Conservation (phyloP, 2,888 invertebrate species). For the Calliphora vomitoria region DNA sequence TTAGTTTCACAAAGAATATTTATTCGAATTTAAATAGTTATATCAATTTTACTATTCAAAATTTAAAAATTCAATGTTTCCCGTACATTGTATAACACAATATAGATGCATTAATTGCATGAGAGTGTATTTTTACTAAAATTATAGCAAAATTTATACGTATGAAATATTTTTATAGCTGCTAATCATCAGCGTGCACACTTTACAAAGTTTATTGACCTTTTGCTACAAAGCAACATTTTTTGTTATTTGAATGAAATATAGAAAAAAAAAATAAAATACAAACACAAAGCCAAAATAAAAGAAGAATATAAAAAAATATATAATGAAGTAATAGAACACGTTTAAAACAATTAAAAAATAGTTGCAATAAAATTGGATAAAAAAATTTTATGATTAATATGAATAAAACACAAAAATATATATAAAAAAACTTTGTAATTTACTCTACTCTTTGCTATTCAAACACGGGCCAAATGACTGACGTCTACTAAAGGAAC, state of each 20-base stretch:
- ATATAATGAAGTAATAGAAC: slow-evolving; percentile 23
- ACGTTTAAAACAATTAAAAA: slow-evolving; percentile 28
- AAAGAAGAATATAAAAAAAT: slow-evolving; percentile 14
- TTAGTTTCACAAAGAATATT: too few relatives aligned
- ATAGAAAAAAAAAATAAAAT: neutral
- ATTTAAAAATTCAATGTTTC: too few relatives aligned
- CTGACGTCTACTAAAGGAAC: slow-evolving; percentile 27
- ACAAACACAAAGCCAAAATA: neutral
- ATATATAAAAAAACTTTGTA: neutral
- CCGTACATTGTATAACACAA: neutral
- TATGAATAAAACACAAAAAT: neutral
- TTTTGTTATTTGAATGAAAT: slow-evolving; percentile 24
- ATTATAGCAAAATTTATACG: slow-evolving; percentile 1
- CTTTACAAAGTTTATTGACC: slow-evolving; percentile 19
- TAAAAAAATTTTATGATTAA: slow-evolving; percentile 29
- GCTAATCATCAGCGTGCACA: slow-evolving; percentile 1
- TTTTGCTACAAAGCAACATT: slow-evolving; percentile 4
- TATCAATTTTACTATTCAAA: too few relatives aligned
- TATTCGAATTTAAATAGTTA: too few relatives aligned
- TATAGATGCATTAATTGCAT: neutral
- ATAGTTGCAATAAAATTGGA: neutral
- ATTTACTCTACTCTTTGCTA: neutral
- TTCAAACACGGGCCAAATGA: neutral
- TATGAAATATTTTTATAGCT: slow-evolving; percentile 18
- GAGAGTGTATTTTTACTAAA: slow-evolving; percentile 4